Percentiles rank a stretch among this genome's conserved stretches.
Conservation (phyloP, 2,113 vertebrate species). For the Donacobius atricapilla region DNA sequence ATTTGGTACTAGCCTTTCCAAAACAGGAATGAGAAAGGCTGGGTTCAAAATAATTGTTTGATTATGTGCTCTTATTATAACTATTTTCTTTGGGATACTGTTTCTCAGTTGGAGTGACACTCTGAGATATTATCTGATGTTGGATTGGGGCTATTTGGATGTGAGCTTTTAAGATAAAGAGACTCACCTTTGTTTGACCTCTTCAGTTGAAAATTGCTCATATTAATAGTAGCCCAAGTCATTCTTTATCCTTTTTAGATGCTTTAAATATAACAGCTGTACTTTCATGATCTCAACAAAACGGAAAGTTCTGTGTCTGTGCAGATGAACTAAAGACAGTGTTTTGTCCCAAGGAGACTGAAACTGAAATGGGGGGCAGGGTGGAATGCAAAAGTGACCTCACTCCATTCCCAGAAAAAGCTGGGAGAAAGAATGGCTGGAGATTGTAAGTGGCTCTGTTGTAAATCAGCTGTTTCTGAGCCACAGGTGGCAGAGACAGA, state of each 20-base stretch:
- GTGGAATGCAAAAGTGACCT: neutral
- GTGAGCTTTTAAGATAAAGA: neutral
- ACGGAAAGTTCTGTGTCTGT: neutral
- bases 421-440: neutral
- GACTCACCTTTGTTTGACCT: conserved; percentile 26
- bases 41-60: neutral
- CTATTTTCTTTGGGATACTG: neutral
- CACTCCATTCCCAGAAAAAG: neutral
- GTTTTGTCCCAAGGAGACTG: neutral
- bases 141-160: neutral
- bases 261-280: neutral
- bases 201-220: neutral
- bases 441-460: neutral
- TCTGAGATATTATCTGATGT: neutral
- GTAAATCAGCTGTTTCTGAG: neutral
- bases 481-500: neutral
- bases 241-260: neutral
- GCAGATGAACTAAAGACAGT: neutral
- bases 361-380: neutral
- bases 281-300: neutral
- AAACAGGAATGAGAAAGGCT: neutral
- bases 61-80: neutral
- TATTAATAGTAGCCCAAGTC: neutral
- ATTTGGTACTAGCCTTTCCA: neutral
- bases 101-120: neutral